Percentiles rank a stretch among this genome's conserved stretches.
Conservation (phyloP, 37 sponge, comb jelly and placozoan species). For the Ianthella basta region DNA sequence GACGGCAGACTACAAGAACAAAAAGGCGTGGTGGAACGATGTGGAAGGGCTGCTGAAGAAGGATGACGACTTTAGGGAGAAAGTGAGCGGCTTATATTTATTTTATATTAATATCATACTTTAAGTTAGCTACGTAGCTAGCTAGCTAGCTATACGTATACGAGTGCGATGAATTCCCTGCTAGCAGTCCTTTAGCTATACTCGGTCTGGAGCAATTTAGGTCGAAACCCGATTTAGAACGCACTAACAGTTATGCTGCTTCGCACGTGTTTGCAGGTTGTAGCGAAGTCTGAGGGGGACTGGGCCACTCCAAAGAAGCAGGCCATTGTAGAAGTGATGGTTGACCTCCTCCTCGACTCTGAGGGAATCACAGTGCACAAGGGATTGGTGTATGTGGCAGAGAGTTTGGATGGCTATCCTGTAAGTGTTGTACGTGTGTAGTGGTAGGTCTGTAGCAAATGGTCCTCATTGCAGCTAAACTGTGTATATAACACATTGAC, state of each 20-base stretch:
- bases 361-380: conserved; percentile 5
- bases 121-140: no score
- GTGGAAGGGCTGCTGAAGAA: conserved; percentile 11
- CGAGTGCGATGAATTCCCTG: no score
- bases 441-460: no score
- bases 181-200: no score
- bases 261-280: background rate
- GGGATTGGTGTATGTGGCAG: conserved; percentile 24
- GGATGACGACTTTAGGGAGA: background rate
- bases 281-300: background rate
- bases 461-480: no score
- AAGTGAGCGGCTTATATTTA: background rate
- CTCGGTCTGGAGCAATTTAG: no score
- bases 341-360: background rate
- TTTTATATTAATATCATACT: no score
- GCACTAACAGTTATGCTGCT: no score
- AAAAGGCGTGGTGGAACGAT: conserved; percentile 12
- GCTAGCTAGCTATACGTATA: no score
- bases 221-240: no score
- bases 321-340: conserved; percentile 13
- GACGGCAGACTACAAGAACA: conserved; percentile 5
- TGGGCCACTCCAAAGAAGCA: background rate
- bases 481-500: no score
- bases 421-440: background rate
- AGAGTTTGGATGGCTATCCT: background rate